Conservation (phyloP, 1,140 invertebrate genomes). For the Notospermus geniculatus region DNA sequence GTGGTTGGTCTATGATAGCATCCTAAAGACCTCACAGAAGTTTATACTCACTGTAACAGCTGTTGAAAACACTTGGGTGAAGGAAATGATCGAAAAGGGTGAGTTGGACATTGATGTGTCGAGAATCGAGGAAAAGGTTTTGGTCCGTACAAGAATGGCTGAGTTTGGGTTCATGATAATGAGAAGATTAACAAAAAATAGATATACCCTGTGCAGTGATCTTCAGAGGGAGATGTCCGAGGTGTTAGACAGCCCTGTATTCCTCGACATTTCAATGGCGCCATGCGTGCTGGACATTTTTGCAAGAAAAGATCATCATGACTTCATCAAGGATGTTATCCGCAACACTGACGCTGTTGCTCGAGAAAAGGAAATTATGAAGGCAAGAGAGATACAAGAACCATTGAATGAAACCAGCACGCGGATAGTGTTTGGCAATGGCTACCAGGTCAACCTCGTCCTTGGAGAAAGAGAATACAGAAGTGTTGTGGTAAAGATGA, state of each 20-base stretch:
- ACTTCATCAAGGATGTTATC: background rate
- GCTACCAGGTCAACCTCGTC: background rate
- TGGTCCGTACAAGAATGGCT: background rate
- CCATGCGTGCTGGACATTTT: background rate
- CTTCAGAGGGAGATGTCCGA: background rate
- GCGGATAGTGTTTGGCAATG: background rate
- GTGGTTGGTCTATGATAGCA: constrained; percentile 37
- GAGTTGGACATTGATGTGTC: constrained; percentile 29
- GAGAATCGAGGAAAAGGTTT: constrained; percentile 8
- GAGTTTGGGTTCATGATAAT: background rate
- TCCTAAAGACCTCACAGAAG: constrained; percentile 37
- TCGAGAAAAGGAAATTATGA: background rate
- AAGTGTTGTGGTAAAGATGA: background rate
- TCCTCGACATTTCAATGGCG: background rate
- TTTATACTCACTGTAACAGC: constrained; percentile 40
- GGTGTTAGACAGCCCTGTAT: background rate
- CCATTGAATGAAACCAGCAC: background rate
- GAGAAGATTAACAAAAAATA: background rate
- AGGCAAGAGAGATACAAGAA: background rate
- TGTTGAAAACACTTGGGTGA: constrained; percentile 28
- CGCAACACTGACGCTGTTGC: background rate
- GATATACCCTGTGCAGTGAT: too few species aligned
- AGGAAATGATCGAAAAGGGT: constrained; percentile 26
- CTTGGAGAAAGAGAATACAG: background rate
- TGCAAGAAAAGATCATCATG: background rate